A percentile compares a stretch with the other conserved stretches of the same genome.
phyloP scores from a whole-genome alignment of 2,797 vertebrate genomes.

The Gambelia wislizenii region DNA sequence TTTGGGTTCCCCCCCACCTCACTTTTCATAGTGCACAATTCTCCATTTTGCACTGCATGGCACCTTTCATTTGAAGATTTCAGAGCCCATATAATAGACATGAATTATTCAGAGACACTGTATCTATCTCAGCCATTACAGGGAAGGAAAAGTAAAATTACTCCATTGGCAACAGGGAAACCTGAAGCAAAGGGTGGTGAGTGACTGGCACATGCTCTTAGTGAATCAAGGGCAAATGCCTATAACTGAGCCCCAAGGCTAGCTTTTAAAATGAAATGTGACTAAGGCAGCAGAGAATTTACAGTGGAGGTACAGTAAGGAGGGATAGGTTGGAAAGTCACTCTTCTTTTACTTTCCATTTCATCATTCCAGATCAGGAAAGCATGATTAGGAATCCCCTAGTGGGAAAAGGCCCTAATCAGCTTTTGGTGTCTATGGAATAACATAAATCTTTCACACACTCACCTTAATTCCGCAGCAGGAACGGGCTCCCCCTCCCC shows the following conservation, averaged over 20 bases:
- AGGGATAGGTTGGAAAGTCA: not conserved
- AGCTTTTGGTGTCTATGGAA: not conserved
- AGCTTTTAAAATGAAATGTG: not conserved
- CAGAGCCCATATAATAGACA: slow-evolving; percentile 5
- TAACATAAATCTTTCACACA: too few species aligned
- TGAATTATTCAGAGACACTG: not conserved
- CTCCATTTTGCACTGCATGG: not conserved
- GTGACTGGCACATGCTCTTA: not conserved
- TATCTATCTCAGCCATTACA: slow-evolving; percentile 24
- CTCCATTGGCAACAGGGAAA: not conserved
- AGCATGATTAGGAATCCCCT: not conserved
- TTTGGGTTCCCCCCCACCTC: slow-evolving; percentile 21
- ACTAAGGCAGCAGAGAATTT: not conserved
- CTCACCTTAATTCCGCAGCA: too few species aligned
- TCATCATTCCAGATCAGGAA: not conserved
- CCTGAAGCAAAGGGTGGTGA: not conserved
- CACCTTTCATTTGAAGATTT: slow-evolving; percentile 25
- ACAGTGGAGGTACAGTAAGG: not conserved
- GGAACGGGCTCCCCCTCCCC: too few species aligned
- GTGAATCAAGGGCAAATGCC: not conserved
- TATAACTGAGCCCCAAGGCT: not conserved
- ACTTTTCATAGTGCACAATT: slow-evolving; percentile 1
- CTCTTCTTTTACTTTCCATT: too few species aligned
- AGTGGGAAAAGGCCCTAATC: not conserved
- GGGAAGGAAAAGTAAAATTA: not conserved